These are phyloP conservation scores for Phrynosoma blainvillii DNA, from an alignment of 2,113 vertebrate genomes.

Conservation along the genomic window DNA sequence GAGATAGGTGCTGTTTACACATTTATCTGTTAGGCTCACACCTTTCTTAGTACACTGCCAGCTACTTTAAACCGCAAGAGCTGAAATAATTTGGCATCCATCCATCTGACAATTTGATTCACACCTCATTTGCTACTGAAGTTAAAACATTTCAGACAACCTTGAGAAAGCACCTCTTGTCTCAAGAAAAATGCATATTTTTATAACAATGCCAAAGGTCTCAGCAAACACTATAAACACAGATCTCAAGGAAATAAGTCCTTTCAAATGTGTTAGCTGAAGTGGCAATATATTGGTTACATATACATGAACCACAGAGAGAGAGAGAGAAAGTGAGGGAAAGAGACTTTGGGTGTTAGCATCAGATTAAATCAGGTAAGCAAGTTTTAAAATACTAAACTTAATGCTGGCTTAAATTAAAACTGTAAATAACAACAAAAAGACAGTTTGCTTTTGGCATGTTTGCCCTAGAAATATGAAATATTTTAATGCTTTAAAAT, in stretches of 20 bases:
- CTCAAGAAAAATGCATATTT: constrained; percentile 52
- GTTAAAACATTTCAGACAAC: constrained; percentile 72
- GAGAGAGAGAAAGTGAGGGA: too few relatives aligned
- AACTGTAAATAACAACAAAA: background rate
- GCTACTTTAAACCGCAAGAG: constrained; percentile 60
- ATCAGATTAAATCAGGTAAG: background rate
- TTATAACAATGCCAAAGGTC: constrained; percentile 35
- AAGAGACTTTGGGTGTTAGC: background rate
- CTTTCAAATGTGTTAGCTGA: constrained; percentile 39
- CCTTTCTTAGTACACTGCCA: constrained; percentile 58
- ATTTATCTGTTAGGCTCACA: constrained; percentile 66
- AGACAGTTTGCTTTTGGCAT: background rate
- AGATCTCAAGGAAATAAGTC: constrained; percentile 17
- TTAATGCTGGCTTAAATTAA: background rate
- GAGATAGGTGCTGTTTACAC: constrained; percentile 64
- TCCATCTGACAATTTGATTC: constrained; percentile 75
- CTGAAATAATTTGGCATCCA: constrained; percentile 65
- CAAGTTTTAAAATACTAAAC: background rate
- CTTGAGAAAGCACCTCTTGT: constrained; percentile 61
- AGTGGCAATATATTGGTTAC: constrained; percentile 16
- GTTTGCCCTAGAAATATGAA: background rate
- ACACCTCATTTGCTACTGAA: constrained; percentile 73
- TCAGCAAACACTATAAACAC: constrained; percentile 42
- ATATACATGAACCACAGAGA: background rate
- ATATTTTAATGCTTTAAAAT: background rate